Evolutionary conservation across 2,113 vertebrate genomes (phyloP).

Genomic region (Balaenoptera acutorostrata): DNA sequence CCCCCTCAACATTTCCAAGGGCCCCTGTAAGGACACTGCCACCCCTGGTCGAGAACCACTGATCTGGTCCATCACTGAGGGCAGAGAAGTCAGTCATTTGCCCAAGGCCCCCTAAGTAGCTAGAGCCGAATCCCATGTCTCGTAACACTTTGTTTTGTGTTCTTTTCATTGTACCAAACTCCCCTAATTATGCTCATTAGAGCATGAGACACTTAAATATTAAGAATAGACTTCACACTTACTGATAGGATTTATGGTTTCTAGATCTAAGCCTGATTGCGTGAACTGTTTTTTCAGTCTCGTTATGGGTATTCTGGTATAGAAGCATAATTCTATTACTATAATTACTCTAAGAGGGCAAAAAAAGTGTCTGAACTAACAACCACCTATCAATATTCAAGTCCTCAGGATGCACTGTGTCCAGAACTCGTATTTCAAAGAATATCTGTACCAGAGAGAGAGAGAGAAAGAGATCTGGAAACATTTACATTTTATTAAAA

Average conservation of each 20-base stretch:
- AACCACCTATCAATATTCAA: not conserved
- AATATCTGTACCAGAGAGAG: not conserved
- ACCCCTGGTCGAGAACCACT: not conserved
- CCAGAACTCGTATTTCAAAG: not conserved
- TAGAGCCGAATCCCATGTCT: not conserved
- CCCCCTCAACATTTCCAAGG: not conserved
- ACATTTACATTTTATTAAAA: not conserved
- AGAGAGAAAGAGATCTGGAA: not conserved
- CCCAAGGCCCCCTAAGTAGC: not conserved
- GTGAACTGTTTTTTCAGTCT: not conserved
- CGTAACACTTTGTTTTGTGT: not conserved
- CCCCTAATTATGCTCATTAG: not conserved
- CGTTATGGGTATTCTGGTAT: not conserved
- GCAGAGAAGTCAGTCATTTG: not conserved
- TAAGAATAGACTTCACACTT: conserved; percentile 8
- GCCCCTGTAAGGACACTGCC: not conserved
- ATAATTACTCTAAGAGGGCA: conserved; percentile 21
- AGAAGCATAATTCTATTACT: not conserved
- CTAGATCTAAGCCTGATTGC: not conserved
- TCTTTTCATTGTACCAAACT: not conserved
- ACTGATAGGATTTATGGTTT: not conserved
- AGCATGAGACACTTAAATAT: not conserved
- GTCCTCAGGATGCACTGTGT: not conserved
- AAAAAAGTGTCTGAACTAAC: not conserved
- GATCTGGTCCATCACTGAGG: not conserved